Base-by-base conservation (phyloP, 1,140 invertebrate genomes). In the Nylanderia fulva region DNA sequence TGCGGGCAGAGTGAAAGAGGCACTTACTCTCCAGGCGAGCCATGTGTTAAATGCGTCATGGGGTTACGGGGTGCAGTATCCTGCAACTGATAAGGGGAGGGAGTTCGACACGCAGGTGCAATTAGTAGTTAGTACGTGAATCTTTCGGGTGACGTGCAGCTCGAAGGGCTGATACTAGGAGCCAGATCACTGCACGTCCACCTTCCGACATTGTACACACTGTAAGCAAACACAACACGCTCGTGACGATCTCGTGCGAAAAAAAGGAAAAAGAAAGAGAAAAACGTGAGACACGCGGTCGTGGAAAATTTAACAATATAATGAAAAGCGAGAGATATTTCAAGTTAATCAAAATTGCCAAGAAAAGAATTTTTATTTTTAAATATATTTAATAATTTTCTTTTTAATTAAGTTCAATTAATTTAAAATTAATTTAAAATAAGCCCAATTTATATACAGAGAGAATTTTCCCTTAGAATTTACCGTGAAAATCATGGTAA, bases 11-110 rank as follows among this genome's bases (percentile, higher is more conserved):
- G 56, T 64, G 84, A 69, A 64, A 63, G 33, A 58, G 42, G 60
- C 76, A 93, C 92, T 93, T 94, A 90, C 91, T 92, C 90, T 92
- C 90, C 77, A 91, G 88, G 54, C 90, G 92, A 87, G 92, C 90
- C 93, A 92, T 92, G 90, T 91, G 91, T 93, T 93, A 92, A 91
- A 88, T 88, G 86, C 90, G 89, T 88, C 91, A 90, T 91, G 83
- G 82, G 87, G 85, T 90, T 90, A 89, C 84, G 83, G 21, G 58
- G 68, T 92, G 88, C 85, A 86, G 84, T 80, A 79, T 54, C 88
- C 84, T 85, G 83, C 87, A 82, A 90, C 88, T 82, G 85, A 85
- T 84, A 72, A 84, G 63, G 79, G 87, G 63, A 72, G 85, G 63
- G 79, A 86, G 63, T 87, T 86, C 33, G 48, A 63, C 61, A 45